phyloP scores from a whole-genome alignment of 2,113 vertebrate species.

The Atractosteus spatula region DNA sequence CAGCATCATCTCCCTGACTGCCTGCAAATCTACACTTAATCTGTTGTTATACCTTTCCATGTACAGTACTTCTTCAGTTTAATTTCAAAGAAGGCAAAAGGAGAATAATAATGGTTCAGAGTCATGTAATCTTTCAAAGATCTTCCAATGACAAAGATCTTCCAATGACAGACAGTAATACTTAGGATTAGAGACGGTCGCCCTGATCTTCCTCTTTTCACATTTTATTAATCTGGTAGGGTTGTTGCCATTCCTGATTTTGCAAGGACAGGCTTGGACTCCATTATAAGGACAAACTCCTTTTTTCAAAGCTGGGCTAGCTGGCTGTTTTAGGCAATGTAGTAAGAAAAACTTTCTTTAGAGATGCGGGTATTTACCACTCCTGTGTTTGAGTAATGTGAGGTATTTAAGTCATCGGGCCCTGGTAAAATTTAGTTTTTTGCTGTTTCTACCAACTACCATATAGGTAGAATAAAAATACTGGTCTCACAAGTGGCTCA shows the following conservation, averaged over 20 bases:
- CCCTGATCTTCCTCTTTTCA: constrained; percentile 3
- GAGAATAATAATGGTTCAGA: neutral
- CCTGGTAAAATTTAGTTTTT: too few relatives aligned
- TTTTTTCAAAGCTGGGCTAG: too few relatives aligned
- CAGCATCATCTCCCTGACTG: constrained; percentile 35
- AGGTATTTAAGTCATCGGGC: too few relatives aligned
- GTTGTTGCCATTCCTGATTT: constrained; percentile 20
- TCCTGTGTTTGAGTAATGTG: too few relatives aligned
- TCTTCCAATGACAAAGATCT: neutral
- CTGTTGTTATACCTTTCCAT: neutral
- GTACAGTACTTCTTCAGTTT: neutral
- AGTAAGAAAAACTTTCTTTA: too few relatives aligned
- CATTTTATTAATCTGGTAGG: neutral
- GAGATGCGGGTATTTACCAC: too few relatives aligned
- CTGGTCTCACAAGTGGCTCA: too few relatives aligned
- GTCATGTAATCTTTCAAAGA: constrained; percentile 10
- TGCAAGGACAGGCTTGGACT: too few relatives aligned
- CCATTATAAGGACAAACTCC: too few relatives aligned
- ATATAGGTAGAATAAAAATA: too few relatives aligned
- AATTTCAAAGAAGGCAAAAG: constrained; percentile 12
- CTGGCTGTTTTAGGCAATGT: too few relatives aligned
- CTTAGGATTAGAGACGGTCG: constrained; percentile 18
- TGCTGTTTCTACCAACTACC: too few relatives aligned
- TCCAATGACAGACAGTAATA: constrained; percentile 2
- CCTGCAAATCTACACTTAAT: constrained; percentile 7